Evolutionary conservation across 2,888 invertebrate species (phyloP).

Genomic region (Diloba caeruleocephala): DNA sequence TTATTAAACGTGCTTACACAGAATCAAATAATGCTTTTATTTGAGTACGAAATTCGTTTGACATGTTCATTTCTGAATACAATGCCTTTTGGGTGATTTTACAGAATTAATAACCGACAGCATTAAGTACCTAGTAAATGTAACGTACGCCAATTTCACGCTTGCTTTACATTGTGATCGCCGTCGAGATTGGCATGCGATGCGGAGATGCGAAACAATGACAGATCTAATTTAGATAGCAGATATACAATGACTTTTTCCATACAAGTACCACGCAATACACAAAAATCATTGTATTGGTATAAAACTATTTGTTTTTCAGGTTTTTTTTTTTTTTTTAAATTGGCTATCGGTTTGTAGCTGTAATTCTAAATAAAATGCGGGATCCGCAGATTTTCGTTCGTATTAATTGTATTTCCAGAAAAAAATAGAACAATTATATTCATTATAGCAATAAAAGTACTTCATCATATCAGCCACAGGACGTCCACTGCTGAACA

Average conservation of each 20-base stretch:
- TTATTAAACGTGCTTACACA: no score
- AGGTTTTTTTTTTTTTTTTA: constrained; percentile 19
- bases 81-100: constrained; percentile 6
- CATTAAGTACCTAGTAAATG: constrained; percentile 23
- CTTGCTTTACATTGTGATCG: constrained; percentile 69
- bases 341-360: no score
- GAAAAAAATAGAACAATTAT: no score
- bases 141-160: constrained; percentile 73
- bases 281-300: constrained; percentile 26
- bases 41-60: background rate
- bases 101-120: constrained; percentile 25
- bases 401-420: no score
- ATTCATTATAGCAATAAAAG: no score
- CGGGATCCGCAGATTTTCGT: no score
- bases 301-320: constrained; percentile 13
- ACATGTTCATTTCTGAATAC: constrained; percentile 9
- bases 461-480: no score
- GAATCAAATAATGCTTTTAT: no score
- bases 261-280: constrained; percentile 14
- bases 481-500: no score
- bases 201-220: constrained; percentile 62
- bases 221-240: constrained; percentile 75
- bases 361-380: no score
- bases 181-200: constrained; percentile 66
- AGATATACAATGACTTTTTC: constrained; percentile 31